These are phyloP conservation scores for Lasiurus borealis DNA, from an alignment of 2,113 vertebrate species.

Conservation along the genomic window DNA sequence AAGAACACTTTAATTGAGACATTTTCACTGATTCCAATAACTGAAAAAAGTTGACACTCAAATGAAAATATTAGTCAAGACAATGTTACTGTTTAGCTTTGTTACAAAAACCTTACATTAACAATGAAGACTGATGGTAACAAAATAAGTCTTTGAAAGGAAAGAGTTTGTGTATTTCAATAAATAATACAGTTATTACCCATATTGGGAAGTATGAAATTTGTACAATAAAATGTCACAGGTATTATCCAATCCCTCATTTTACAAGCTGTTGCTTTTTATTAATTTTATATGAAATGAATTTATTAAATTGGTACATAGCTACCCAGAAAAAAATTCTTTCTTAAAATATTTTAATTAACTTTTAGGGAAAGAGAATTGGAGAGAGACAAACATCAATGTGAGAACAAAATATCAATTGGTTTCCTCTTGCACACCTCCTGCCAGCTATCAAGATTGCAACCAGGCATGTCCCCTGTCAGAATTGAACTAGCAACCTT, in stretches of 20 bases:
- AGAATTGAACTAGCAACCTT: no score
- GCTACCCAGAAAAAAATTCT: not conserved
- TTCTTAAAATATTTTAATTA: conserved; percentile 10
- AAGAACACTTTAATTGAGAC: not conserved
- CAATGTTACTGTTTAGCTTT: not conserved
- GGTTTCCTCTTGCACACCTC: no score
- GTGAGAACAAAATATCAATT: no score
- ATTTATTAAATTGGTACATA: not conserved
- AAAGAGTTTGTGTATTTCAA: not conserved
- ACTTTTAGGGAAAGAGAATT: no score
- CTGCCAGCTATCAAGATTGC: no score
- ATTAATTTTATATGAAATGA: conserved; percentile 49
- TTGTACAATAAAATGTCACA: not conserved
- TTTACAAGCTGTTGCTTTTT: conserved; percentile 26
- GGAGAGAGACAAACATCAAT: no score
- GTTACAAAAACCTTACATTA: not conserved
- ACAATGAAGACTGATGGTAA: not conserved
- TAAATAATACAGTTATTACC: not conserved
- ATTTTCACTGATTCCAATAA: not conserved
- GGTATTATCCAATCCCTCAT: not conserved
- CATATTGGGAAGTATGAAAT: not conserved
- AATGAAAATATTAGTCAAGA: not conserved
- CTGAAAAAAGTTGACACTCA: not conserved
- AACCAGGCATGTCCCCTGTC: no score
- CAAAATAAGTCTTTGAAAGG: not conserved